Conservation (phyloP, 2,888 invertebrate genomes). For the Nomada ferruginata region DNA sequence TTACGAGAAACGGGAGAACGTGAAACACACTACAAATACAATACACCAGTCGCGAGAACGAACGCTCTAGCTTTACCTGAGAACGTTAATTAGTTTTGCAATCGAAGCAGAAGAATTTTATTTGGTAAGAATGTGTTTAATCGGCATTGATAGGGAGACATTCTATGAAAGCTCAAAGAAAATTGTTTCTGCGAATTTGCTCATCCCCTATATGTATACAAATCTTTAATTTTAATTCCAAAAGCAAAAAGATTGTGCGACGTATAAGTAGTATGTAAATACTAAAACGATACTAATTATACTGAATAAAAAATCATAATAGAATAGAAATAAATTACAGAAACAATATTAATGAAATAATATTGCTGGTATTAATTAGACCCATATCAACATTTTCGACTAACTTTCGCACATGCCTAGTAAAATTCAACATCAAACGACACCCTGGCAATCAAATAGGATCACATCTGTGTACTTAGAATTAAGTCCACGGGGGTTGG, state of each 20-base stretch:
- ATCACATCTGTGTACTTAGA: too few species aligned
- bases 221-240: neutral
- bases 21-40: conserved; percentile 4
- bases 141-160: neutral
- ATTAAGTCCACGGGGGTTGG: too few species aligned
- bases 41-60: neutral
- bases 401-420: too few species aligned
- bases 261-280: too few species aligned
- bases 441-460: neutral
- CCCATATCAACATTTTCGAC: too few species aligned
- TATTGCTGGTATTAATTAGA: too few species aligned
- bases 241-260: neutral
- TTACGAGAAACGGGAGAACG: conserved; percentile 13
- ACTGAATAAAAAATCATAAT: too few species aligned
- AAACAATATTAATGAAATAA: too few species aligned
- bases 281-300: too few species aligned
- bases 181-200: neutral
- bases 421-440: too few species aligned
- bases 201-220: neutral
- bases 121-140: conserved; percentile 8
- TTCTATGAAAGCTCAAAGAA: neutral
- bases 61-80: neutral
- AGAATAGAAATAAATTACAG: too few species aligned
- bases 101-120: neutral
- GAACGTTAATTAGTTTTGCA: conserved; percentile 16